Percentiles rank a stretch among this genome's conserved stretches.
Conservation (phyloP, 2,113 vertebrate species). For the Cyprinus carpio region DNA sequence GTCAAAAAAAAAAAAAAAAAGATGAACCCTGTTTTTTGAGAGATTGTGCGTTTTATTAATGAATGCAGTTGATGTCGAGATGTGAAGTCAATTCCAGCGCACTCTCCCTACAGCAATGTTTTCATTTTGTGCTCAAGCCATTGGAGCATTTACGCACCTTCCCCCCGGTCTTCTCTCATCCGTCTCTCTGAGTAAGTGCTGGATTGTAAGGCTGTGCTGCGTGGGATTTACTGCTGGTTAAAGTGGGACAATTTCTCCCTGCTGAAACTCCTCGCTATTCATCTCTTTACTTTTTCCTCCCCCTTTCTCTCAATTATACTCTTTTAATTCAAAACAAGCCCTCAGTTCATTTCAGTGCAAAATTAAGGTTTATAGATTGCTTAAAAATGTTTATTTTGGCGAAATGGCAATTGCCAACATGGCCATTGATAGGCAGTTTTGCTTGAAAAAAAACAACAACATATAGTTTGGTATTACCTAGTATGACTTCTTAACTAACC, state of each 20-base stretch:
- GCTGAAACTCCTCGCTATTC: conserved; percentile 38
- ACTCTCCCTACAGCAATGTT: background rate
- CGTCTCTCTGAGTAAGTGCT: conserved; percentile 6
- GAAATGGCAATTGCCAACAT: background rate
- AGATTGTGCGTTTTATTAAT: background rate
- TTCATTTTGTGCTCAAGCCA: conserved; percentile 9
- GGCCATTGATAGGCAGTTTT: background rate
- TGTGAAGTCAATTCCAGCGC: background rate
- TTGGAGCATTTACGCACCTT: conserved; percentile 7
- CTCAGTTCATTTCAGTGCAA: background rate
- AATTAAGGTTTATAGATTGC: background rate
- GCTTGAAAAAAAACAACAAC: background rate
- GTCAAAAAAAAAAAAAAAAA: background rate
- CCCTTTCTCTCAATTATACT: conserved; percentile 6
- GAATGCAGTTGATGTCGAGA: conserved; percentile 13
- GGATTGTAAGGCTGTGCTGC: conserved; percentile 25
- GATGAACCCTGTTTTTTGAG: background rate
- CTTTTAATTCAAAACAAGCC: conserved; percentile 13
- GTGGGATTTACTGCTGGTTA: conserved; percentile 41
- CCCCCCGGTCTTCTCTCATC: conserved; percentile 21
- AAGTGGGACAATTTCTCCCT: conserved; percentile 43
- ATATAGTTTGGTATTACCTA: too few species aligned
- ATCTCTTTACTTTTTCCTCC: conserved; percentile 1
- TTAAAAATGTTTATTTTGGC: background rate
- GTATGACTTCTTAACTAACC: too few species aligned